These are phyloP conservation scores for Babylonia areolata DNA, from an alignment of 1,140 invertebrate genomes.

Conservation along the genomic window DNA sequence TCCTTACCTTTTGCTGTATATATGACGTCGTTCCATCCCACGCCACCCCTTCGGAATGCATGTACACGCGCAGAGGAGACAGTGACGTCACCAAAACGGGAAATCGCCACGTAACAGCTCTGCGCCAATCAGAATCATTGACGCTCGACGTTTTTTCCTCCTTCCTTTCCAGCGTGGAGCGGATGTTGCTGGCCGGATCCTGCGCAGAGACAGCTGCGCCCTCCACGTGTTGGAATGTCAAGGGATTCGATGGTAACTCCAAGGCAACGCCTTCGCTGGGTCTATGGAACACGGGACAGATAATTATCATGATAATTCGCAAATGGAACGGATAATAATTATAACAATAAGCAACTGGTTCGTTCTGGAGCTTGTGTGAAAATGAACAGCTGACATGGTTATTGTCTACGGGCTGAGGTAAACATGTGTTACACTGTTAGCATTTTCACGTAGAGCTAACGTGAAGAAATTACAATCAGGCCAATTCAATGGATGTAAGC, in stretches of 20 bases:
- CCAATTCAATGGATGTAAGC: no score
- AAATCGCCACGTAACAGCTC: constrained; percentile 43
- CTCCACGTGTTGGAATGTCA: neutral
- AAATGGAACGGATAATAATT: no score
- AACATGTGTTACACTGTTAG: no score
- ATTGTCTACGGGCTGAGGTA: no score
- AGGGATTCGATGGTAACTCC: neutral
- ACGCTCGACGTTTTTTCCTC: neutral
- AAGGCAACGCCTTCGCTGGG: neutral
- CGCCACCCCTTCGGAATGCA: constrained; percentile 46
- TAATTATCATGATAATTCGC: no score
- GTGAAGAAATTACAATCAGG: no score
- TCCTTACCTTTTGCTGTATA: constrained; percentile 37
- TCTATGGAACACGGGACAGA: no score
- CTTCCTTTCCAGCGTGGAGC: neutral
- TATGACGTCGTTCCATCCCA: constrained; percentile 39
- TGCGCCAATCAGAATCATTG: neutral
- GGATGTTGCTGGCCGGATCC: neutral
- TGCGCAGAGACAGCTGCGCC: neutral
- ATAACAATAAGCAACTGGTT: no score
- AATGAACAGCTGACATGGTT: no score
- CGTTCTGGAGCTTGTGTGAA: no score
- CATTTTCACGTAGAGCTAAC: no score
- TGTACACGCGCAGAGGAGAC: constrained; percentile 46
- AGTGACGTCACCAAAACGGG: constrained; percentile 51